phyloP scores from a whole-genome alignment of 2,797 vertebrate species.

The Anas flavirostris region DNA sequence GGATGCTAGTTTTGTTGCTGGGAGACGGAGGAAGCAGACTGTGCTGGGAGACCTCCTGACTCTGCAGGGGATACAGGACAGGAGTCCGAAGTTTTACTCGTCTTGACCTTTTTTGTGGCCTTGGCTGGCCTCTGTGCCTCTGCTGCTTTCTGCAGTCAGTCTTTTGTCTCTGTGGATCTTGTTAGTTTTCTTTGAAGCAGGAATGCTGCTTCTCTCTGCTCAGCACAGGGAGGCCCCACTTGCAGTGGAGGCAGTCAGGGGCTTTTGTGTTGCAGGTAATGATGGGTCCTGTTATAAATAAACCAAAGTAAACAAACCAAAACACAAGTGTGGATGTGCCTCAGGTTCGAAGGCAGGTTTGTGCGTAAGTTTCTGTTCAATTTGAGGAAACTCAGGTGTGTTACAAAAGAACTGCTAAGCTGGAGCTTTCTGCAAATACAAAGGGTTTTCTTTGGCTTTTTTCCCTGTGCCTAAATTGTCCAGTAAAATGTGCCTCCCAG shows the following conservation, averaged over 20 bases:
- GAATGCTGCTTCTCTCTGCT: constrained; percentile 1
- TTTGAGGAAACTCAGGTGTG: not conserved
- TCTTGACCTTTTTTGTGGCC: constrained; percentile 20
- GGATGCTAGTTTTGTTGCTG: not conserved
- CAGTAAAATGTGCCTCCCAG: not conserved
- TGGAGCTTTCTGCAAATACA: not conserved
- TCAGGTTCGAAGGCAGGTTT: not conserved
- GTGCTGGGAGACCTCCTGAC: not conserved
- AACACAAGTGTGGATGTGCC: not conserved
- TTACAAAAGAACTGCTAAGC: not conserved
- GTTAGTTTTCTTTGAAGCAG: constrained; percentile 40
- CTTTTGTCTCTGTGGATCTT: constrained; percentile 14
- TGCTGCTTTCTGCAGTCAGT: not conserved
- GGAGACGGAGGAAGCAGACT: not conserved
- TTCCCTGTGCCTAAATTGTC: not conserved
- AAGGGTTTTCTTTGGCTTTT: not conserved
- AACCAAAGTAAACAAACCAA: constrained; percentile 2
- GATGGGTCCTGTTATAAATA: not conserved
- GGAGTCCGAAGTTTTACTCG: not conserved
- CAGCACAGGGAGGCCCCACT: not conserved
- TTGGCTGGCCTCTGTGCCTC: not conserved
- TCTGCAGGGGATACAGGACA: not conserved
- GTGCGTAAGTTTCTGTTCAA: not conserved
- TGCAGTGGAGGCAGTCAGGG: not conserved
- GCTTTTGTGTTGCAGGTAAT: not conserved